Evolutionary conservation across 2,113 vertebrate genomes (phyloP), one percentile per base, ranked within the genome.

Genomic region (Istiophorus platypterus): DNA sequence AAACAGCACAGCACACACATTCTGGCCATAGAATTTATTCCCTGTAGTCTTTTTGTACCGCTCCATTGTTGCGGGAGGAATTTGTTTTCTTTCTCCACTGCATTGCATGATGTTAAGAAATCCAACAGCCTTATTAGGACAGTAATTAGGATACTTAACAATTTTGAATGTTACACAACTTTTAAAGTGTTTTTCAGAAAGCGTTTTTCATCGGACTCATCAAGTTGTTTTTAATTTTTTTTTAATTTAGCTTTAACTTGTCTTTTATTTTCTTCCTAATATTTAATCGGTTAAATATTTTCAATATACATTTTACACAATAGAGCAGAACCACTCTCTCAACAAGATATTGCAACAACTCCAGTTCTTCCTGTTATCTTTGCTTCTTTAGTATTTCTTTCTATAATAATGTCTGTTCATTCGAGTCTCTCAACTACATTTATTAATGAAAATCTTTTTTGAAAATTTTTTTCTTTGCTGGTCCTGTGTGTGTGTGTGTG

Each of bases 21-120:
- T 93, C 89, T 74, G 71, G 76, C 86, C 65, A 90, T 84, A 86
- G 84, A 86, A 86, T 64, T 42, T 18, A 77, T 72, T 81, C 85
- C 70, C 85, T 4, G 0, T 13, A 58, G 61, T 26, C 22, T 31
- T 42, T 57, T 62, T 73, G 67, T 72, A 54, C 47, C 5, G 29
- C 47, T 70, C 47, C 72, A 72, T 80, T 92, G 80, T 79, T 81
- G n/a, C 12, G n/a, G 82, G 29, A 91, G 71, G 80, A 87, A 77
- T 85, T 77, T 87, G 79, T 81, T 86, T 88, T 84, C 62, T 79
- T 78, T 76, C 78, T 22, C 15, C 3, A 20, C 73, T 90, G 72
- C 79, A 20, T 76, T 90, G 72, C 79, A 71, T 90, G 81, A 93
- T 70, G 42, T 64, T 65, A n/a, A 78, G 29, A 26, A n/a, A 77